A percentile compares a stretch with the other conserved stretches of the same genome.
phyloP scores from a whole-genome alignment of 2,113 vertebrate species.

The Seriola rivoliana region DNA sequence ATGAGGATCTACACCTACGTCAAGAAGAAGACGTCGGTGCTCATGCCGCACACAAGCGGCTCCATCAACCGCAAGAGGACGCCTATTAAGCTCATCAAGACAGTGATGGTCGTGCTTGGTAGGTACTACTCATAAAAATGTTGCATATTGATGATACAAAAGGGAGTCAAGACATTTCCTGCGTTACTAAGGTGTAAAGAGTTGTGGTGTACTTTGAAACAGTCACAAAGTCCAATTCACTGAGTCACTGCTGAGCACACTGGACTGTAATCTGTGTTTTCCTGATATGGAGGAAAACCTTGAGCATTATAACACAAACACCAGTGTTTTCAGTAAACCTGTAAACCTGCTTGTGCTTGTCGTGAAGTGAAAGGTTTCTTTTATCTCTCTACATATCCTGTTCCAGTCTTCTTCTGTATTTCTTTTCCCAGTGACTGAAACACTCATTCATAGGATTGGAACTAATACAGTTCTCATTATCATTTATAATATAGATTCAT shows the following conservation, averaged over 20 bases:
- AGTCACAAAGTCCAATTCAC: conserved; percentile 30
- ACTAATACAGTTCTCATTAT: background rate
- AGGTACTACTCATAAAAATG: conserved; percentile 69
- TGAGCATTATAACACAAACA: background rate
- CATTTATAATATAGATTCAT: background rate
- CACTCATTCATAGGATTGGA: background rate
- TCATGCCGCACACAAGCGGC: conserved; percentile 89
- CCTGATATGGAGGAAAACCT: conserved; percentile 21
- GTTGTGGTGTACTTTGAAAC: background rate
- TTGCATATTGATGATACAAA: background rate
- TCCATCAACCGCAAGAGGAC: conserved; percentile 93
- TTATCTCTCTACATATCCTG: background rate
- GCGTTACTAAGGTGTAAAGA: background rate
- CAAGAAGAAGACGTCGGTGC: conserved; percentile 90
- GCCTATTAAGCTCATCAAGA: conserved; percentile 98
- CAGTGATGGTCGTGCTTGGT: conserved; percentile 97
- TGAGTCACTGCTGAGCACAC: conserved; percentile 28
- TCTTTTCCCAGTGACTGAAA: background rate
- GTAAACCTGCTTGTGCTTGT: too few relatives aligned
- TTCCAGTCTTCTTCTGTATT: background rate
- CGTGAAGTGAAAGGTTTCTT: background rate
- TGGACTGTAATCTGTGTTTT: conserved; percentile 9
- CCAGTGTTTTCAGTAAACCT: background rate
- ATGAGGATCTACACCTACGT: conserved; percentile 95
- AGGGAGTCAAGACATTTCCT: conserved; percentile 10